Evolutionary conservation across 2,797 vertebrate genomes (phyloP), one percentile per base, ranked within the genome.

Genomic region (Sternarchorhynchus goeldii): DNA sequence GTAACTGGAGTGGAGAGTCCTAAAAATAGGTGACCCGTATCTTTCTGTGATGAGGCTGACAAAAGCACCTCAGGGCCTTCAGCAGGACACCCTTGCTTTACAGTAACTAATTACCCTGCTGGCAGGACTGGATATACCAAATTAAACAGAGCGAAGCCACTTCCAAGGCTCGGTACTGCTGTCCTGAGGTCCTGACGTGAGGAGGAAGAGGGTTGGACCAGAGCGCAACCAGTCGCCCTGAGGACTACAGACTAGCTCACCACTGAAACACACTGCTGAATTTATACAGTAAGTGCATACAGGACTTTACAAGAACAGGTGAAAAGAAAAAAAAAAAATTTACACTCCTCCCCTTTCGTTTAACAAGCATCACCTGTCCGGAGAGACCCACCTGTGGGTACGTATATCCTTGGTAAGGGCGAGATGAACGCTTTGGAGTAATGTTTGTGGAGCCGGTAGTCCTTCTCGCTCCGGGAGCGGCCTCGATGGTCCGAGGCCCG

Each of bases 391-490:
- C 96, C 96, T 96, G 94, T 91, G 88, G 94, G 94, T 89, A 95
- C 89, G 91, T 95, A 96, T 85, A 94, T 95, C 85, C 94, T 91
- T 5, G 94, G 91, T 32, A 94, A 92, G 90, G 93, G 94, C 86
- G 94, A 93, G 84, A 93, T 87, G 82, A 96, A 95, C 83, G 94
- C 93, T n/a, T 94, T 93, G 76, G 95, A 94, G 88, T 95, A 94
- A 86, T 93, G 96, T 90, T 97, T 97, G 93, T 93, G 92, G 90
- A 96, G 93, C 86, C 95, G 95, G 92, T 97, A 96, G 94, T 99
- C 97, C 93, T 98, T 98, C 91, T 98, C 97, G 82, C 96, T 97
- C 89, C 96, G 96, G 92, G 97, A 97, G 89, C 96, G 94, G 85
- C 93, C 90, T 86, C 94, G 94, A 75, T 96, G 94, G 75, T 96